Evolutionary conservation across 1,140 invertebrate species (phyloP), one percentile per base, ranked within the genome.

Genomic region (Helicorthomorpha holstii): DNA sequence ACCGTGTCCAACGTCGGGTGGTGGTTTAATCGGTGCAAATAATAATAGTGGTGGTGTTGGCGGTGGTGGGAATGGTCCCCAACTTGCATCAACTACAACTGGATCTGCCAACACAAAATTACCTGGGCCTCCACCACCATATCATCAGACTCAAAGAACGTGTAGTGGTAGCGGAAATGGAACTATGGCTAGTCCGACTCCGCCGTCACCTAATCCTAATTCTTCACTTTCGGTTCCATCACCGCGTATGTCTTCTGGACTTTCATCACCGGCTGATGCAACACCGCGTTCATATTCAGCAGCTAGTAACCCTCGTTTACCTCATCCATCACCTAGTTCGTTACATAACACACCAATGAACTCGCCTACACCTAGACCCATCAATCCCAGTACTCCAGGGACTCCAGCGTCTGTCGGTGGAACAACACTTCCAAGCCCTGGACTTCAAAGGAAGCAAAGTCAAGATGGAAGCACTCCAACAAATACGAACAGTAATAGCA

Each of bases 91-190:
- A 34, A 34, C 29, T 7, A 57, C 50, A 56, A 51, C 23, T 14
- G 42, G 27, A 21, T 26, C 56, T 52, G 10, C 73, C 76, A 44
- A 75, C 75, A 54, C 51, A 25, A 45, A 65, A 49, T 61, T 66
- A 54, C 85, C 87, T 68, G 86, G 86, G 7, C 85, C 87, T 3
- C 88, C 87, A 1, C 88, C 88, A 3, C 81, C 87, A 14, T 85
- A 85, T 69, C 82, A 83, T 64, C 81, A 81, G 62, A 81, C 79
- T 44, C 82, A 83, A 56, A 71, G 84, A 59, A 85, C 83, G 43
- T 56, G 54, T 54, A 57, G 56, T 48, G 50, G 60, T 46, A 58
- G 59, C 57, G 58, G 58, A 22, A 7, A 7, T 7, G 29, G 29
- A 34, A 34, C 16, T 7, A 16, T 7, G 16, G 16, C 29, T 7